Evolutionary conservation across 2,888 invertebrate genomes (phyloP).

Genomic region (Eilema caniola): DNA sequence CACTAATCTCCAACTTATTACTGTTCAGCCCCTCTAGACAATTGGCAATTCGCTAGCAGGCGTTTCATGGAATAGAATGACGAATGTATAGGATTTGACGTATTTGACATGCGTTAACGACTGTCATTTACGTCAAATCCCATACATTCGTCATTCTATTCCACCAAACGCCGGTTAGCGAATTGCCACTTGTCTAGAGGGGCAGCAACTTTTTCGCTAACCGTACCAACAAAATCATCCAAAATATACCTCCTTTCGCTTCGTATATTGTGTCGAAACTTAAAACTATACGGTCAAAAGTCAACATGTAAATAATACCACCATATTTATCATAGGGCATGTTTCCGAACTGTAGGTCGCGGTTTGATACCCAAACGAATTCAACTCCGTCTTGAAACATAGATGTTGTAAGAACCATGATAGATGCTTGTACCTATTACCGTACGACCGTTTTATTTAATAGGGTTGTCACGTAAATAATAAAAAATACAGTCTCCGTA

Average conservation of each 20-base stretch:
- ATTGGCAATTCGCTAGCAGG: too few relatives aligned
- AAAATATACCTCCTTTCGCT: background rate
- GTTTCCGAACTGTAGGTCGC: background rate
- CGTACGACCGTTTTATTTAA: background rate
- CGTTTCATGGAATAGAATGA: too few relatives aligned
- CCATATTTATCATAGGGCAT: background rate
- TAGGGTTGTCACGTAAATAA: constrained; percentile 10
- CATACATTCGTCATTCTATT: too few relatives aligned
- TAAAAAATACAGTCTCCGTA: too few relatives aligned
- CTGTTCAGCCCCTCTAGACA: too few relatives aligned
- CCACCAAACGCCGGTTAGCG: too few relatives aligned
- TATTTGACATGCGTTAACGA: too few relatives aligned
- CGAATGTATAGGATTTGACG: too few relatives aligned
- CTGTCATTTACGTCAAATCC: too few relatives aligned
- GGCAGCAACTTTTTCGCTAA: background rate
- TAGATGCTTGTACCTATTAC: constrained; percentile 1
- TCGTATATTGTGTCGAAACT: background rate
- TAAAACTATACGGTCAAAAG: background rate
- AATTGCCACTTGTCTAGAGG: too few relatives aligned
- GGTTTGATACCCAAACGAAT: background rate
- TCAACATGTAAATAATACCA: constrained; percentile 1
- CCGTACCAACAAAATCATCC: background rate
- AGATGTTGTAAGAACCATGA: background rate
- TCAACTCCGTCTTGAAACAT: background rate
- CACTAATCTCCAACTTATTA: too few relatives aligned